These are phyloP conservation scores for Tenualosa ilisha DNA, from an alignment of 2,797 vertebrate species.

Conservation along the genomic window DNA sequence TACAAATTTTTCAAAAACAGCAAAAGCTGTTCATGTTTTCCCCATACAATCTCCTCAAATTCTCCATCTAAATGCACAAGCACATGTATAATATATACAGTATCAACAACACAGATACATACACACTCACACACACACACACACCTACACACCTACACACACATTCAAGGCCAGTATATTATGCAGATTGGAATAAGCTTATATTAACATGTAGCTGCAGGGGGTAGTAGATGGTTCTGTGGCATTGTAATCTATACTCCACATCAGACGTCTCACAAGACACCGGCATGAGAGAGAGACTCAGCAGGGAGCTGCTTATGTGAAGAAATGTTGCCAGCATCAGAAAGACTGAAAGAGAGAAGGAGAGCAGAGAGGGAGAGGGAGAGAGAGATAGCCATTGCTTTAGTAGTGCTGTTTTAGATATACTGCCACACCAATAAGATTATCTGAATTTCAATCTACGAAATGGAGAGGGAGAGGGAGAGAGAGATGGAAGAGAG, in stretches of 20 bases:
- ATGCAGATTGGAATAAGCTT: not conserved
- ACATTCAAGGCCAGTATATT: constrained; percentile 15
- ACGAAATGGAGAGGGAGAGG: not conserved
- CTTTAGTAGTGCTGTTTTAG: not conserved
- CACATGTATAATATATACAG: not conserved
- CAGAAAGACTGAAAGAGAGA: not conserved
- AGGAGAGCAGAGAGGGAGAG: not conserved
- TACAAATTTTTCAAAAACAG: not conserved
- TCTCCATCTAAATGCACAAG: constrained; percentile 8
- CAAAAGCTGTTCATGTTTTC: not conserved
- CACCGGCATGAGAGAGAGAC: not conserved
- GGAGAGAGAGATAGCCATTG: not conserved
- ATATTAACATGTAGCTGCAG: constrained; percentile 11
- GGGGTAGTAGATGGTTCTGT: not conserved
- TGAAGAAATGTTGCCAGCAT: not conserved
- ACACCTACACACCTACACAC: constrained; percentile 16
- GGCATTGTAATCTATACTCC: constrained; percentile 19
- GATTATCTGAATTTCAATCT: constrained; percentile 16
- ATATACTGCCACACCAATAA: not conserved
- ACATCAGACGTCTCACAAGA: not conserved
- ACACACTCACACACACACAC: constrained; percentile 10
- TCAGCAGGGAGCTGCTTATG: not conserved
- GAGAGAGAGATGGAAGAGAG: not conserved
- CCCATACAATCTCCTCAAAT: not conserved
- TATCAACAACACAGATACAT: not conserved